Evolutionary conservation across 2,113 vertebrate genomes (phyloP).

Genomic region (Columba livia): DNA sequence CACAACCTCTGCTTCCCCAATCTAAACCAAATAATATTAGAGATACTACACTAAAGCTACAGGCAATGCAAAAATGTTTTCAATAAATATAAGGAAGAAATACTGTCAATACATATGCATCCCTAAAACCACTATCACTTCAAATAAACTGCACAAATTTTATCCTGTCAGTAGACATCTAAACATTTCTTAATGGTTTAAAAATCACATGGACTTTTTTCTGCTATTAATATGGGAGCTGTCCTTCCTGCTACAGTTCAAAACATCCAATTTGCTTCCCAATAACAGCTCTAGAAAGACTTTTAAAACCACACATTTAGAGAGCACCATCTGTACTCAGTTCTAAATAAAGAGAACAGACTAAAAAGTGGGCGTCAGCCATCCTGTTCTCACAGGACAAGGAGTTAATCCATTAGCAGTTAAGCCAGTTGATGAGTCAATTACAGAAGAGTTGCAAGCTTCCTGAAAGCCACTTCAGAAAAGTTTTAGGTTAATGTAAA

Average conservation of each 20-base stretch:
- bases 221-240: background rate
- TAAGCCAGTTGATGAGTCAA: slow-evolving; percentile 13
- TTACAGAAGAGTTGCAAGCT: background rate
- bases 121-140: background rate
- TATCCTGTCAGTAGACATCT: background rate
- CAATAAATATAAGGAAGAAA: background rate
- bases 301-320: background rate
- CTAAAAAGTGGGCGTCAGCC: background rate
- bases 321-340: background rate
- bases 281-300: background rate
- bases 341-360: slow-evolving; percentile 5
- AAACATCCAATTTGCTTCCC: background rate
- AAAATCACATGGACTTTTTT: background rate
- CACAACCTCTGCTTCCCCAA: background rate
- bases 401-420: slow-evolving; percentile 26
- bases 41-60: background rate
- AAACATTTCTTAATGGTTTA: background rate
- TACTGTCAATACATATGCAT: background rate
- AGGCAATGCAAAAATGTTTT: background rate
- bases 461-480: slow-evolving; percentile 6
- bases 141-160: background rate
- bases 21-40: background rate
- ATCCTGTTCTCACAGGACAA: background rate
- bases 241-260: background rate
- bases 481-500: background rate